Base-by-base conservation (phyloP, 1,140 invertebrate species). In the Stratiolaelaps scimitus region DNA sequence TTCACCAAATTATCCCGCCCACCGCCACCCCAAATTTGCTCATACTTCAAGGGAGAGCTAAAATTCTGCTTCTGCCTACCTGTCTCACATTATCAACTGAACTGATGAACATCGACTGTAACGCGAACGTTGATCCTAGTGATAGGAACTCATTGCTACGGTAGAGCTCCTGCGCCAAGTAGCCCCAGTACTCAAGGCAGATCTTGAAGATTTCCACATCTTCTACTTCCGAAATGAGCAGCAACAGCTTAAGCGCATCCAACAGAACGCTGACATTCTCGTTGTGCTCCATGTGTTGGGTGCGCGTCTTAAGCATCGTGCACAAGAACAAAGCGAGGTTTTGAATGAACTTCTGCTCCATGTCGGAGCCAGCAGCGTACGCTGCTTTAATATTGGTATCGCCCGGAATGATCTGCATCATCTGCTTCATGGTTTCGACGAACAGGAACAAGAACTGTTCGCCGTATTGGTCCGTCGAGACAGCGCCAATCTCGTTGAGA, bases 161-260 rank as follows among this genome's bases (percentile, higher is more conserved):
- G 74, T 98, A 98, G 65, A 99, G 78, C 74, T 96, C 90, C 64
- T 88, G 82, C 19, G 89, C 83, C 23, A 99, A 78, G 66, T 83
- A 83, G 79, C 95, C 96, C 96, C 96, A 99, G 76, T 97, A 99
- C 75, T 99, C 96, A 23, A 99, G 77, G 75, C 95, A 98, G 69
- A 99, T 98, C 80, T 99, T 99, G 75, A 99, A 99, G 66, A 99
- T 95, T 80, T 99, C 96, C 0, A 95, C 90, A 74, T 99, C 96
- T 69, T 99, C 95, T 1, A 99, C 94, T 80, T 97, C 91, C 20
- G 93, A 98, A 72, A 99, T 98, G 67, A 95, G 79, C 19, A 98
- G 86, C 68, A 99, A 81, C 76, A 98, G 98, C 70, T 90, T 84
- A 30, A 98, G 78, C 2, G 90, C 88, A 81, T 83, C 70, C 34